A percentile compares a stretch with the other conserved stretches of the same genome.
Conservation (phyloP, 2,797 vertebrate species). For the Chaetophractus vellerosus region DNA sequence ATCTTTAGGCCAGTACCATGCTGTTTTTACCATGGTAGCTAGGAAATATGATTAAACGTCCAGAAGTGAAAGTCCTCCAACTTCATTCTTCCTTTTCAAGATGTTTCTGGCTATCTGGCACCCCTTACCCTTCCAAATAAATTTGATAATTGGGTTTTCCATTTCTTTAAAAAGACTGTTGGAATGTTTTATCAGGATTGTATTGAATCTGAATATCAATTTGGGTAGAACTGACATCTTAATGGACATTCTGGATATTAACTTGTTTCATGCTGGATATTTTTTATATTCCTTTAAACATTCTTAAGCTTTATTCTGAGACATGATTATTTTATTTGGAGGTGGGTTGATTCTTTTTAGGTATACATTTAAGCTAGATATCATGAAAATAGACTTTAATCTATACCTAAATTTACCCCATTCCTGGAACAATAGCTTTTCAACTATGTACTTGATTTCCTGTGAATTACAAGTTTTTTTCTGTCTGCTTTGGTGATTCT, state of each 20-base stretch:
- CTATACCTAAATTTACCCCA: background rate
- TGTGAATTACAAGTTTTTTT: background rate
- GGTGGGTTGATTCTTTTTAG: background rate
- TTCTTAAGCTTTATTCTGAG: slow-evolving; percentile 37
- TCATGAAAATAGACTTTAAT: background rate
- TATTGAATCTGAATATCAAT: no score
- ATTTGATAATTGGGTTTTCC: no score
- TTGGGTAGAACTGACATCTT: no score
- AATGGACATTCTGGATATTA: background rate
- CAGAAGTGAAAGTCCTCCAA: no score
- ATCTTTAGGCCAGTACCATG: no score
- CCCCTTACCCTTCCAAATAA: no score
- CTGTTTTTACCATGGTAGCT: no score
- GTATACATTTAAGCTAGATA: background rate
- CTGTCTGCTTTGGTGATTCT: background rate
- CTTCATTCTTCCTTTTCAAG: no score
- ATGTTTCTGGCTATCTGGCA: no score
- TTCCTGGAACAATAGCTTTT: background rate
- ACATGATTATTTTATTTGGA: background rate
- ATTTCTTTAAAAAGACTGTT: no score
- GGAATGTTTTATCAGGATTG: no score
- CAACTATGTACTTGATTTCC: background rate
- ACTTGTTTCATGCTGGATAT: background rate
- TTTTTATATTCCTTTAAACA: background rate
- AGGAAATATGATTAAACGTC: no score